Percentiles rank a stretch among this genome's conserved stretches.
Evolutionary conservation across 2,888 invertebrate genomes (phyloP).

Genomic region (Thyatira batis): DNA sequence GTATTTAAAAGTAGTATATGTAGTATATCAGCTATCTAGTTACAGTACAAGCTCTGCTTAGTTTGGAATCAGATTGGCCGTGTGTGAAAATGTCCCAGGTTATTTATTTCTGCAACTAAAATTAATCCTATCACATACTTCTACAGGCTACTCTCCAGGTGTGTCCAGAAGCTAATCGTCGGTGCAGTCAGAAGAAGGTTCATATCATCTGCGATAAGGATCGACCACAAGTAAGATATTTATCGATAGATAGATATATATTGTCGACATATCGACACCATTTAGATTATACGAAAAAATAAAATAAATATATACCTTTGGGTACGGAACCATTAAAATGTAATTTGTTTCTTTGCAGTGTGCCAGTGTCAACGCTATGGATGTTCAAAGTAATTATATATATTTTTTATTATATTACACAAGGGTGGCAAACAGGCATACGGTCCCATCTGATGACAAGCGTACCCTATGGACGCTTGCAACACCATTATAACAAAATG

Average conservation of each 20-base stretch:
- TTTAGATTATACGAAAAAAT: too few species aligned
- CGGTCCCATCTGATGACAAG: not conserved
- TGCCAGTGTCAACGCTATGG: not conserved
- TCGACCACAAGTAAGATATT: conserved; percentile 20
- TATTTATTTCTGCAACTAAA: too few species aligned
- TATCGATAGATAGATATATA: too few species aligned
- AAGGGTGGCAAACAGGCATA: not conserved
- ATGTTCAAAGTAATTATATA: too few species aligned
- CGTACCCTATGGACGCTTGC: not conserved
- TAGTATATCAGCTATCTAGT: too few species aligned
- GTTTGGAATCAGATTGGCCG: not conserved
- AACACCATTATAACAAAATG: too few species aligned
- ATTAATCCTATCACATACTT: not conserved
- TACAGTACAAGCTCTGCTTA: too few species aligned
- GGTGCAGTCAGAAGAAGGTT: conserved; percentile 32
- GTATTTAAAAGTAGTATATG: too few species aligned
- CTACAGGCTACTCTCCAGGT: conserved; percentile 26
- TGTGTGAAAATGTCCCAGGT: not conserved
- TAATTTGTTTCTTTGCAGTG: not conserved
- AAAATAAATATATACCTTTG: too few species aligned
- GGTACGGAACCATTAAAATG: too few species aligned
- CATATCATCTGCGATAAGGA: conserved; percentile 14
- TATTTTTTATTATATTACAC: not conserved
- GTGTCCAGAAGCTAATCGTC: conserved; percentile 38
- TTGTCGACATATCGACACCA: too few species aligned